These are phyloP conservation scores for Amblyornis subalaris DNA, from an alignment of 2,113 vertebrate species.

Conservation along the genomic window DNA sequence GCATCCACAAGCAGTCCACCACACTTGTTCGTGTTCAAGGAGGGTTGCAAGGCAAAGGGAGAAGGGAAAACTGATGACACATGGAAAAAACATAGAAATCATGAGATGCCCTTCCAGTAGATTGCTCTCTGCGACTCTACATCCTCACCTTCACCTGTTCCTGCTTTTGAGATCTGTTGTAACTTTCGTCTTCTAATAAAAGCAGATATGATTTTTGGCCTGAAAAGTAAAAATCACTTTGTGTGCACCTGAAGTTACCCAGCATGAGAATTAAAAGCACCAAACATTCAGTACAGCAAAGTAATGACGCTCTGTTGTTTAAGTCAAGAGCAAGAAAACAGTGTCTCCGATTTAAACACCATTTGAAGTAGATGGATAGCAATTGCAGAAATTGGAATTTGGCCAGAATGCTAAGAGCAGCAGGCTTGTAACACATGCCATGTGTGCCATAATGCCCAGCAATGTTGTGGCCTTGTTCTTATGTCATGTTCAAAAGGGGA, in stretches of 20 bases:
- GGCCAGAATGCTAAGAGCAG: neutral
- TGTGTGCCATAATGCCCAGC: neutral
- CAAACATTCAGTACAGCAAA: neutral
- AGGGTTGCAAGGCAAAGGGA: neutral
- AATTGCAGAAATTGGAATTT: neutral
- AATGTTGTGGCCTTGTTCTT: neutral
- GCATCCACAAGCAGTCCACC: neutral
- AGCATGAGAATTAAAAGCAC: neutral
- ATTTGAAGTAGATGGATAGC: neutral
- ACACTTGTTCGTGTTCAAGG: accelerated
- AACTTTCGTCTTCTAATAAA: neutral
- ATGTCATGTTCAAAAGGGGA: neutral
- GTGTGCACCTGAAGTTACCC: neutral
- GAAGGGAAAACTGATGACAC: neutral
- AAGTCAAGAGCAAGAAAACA: neutral
- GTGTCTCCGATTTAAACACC: neutral
- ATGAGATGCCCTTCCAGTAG: neutral
- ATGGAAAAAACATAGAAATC: neutral
- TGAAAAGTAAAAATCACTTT: neutral
- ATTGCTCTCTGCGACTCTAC: neutral
- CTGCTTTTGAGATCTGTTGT: neutral
- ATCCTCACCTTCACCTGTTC: neutral
- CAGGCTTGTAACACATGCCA: neutral
- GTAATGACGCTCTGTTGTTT: neutral
- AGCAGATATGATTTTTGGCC: neutral